A percentile compares a stretch with the other conserved stretches of the same genome.
These are phyloP conservation scores for Caiman crocodilus DNA, from an alignment of 2,797 vertebrate genomes.

Conservation along the genomic window DNA sequence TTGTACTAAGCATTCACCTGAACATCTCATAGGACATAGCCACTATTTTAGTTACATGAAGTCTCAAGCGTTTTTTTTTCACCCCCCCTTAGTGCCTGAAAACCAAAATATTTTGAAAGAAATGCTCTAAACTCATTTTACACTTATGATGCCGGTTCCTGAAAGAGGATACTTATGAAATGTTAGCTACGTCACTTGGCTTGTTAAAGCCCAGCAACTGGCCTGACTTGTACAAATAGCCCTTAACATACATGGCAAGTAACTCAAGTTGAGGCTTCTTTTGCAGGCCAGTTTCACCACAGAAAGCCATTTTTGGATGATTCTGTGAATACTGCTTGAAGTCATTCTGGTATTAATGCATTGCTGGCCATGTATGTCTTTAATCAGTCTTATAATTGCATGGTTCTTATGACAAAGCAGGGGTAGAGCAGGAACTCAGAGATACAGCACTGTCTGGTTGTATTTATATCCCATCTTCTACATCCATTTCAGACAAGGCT, in stretches of 20 bases:
- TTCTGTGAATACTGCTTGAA: background rate
- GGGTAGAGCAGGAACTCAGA: background rate
- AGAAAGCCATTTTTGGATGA: background rate
- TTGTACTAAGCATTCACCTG: background rate
- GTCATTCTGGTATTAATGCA: fast-evolving
- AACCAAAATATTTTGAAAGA: background rate
- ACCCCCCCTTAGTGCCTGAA: background rate
- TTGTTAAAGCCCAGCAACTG: background rate
- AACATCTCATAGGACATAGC: background rate
- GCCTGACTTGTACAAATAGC: background rate
- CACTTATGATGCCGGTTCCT: background rate
- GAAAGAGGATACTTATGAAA: background rate
- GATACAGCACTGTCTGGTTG: background rate
- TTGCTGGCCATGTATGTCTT: background rate
- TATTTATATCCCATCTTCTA: background rate
- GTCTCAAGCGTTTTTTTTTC: background rate
- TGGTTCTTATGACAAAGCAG: background rate
- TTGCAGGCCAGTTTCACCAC: background rate
- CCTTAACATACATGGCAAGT: background rate
- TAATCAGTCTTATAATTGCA: background rate
- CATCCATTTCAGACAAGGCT: background rate
- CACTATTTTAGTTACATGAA: background rate
- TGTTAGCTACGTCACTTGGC: background rate
- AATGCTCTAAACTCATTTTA: background rate
- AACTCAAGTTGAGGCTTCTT: background rate